Percentiles rank a stretch among this genome's conserved stretches.
Conservation (phyloP, 2,113 vertebrate genomes). For the Dasypus novemcinctus region DNA sequence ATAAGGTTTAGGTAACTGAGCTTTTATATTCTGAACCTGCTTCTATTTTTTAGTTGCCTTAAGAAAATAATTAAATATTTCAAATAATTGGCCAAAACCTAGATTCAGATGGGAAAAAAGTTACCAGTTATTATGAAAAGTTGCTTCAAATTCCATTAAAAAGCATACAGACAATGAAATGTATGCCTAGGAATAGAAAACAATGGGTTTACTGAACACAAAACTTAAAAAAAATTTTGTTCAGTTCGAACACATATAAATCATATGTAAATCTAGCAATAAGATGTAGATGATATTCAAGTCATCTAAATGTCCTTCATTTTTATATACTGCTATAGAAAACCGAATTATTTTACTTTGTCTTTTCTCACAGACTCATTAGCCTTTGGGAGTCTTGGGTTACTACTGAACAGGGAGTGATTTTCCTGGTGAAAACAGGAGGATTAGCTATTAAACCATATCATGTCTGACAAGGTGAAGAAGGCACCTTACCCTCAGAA, state of each 20-base stretch:
- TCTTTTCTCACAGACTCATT: background rate
- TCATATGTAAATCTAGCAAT: background rate
- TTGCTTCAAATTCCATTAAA: background rate
- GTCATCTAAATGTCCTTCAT: background rate
- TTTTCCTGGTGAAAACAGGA: background rate
- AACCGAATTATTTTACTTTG: background rate
- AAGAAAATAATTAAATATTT: background rate
- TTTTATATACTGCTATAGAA: background rate
- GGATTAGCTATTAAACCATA: background rate
- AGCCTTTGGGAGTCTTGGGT: background rate
- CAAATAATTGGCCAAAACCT: background rate
- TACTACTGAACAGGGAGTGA: background rate
- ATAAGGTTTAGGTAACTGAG: background rate
- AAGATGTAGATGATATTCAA: background rate
- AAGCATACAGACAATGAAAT: background rate
- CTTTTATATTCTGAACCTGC: background rate
- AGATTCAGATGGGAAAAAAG: background rate
- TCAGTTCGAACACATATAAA: background rate
- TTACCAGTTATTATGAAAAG: background rate
- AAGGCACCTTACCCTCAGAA: background rate
- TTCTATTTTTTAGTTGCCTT: background rate
- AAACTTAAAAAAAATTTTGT: background rate
- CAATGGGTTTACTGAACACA: background rate
- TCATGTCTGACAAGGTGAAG: background rate
- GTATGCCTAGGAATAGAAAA: background rate